Evolutionary conservation across 1,140 invertebrate genomes (phyloP), one percentile per base, ranked within the genome.

Genomic region (Philaenus spumarius): DNA sequence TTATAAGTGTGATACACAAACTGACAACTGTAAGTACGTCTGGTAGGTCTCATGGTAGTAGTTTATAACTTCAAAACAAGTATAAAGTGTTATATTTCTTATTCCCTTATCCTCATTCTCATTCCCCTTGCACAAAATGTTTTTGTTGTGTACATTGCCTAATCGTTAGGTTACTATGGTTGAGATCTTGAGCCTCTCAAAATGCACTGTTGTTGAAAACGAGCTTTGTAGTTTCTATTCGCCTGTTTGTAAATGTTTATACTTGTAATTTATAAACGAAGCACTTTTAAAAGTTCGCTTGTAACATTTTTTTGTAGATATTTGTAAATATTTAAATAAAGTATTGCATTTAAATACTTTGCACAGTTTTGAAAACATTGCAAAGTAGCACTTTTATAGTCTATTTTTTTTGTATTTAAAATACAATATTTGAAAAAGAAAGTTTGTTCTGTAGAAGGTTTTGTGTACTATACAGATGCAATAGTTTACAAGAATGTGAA

Each of bases 211-310:
- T 51, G 47, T 51, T 51, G 23, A 51, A 51, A 51, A 30, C 47
- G 47, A 51, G 47, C 47, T 51, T 51, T 51, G 47, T 51, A 51
- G 47, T 20, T 51, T 51, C 30, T 51, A 51, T 51, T 51, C 47
- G 23, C 22, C 47, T 51, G 47, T 51, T 51, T 51, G 30, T 51
- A 51, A 51, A 51, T 51, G 47, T 51, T 51, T 51, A 51, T 51
- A 51, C 30, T 51, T 30, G 47, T 51, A 19, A 51, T 51, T 15
- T 51, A 30, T 19, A 20, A 47, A 51, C 47, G 47, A 51, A 51
- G 47, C 47, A 51, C 47, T 51, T 51, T 51, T 51, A 51, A 48
- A 51, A 51, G 14, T 30, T 30, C 9, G 26, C 26, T 30, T 9
- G 26, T 9, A 30, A 30, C 3, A 30, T 30, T 30, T 30, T 30